phyloP scores from a whole-genome alignment of 2,113 vertebrate genomes.

The Entelurus aequoreus region DNA sequence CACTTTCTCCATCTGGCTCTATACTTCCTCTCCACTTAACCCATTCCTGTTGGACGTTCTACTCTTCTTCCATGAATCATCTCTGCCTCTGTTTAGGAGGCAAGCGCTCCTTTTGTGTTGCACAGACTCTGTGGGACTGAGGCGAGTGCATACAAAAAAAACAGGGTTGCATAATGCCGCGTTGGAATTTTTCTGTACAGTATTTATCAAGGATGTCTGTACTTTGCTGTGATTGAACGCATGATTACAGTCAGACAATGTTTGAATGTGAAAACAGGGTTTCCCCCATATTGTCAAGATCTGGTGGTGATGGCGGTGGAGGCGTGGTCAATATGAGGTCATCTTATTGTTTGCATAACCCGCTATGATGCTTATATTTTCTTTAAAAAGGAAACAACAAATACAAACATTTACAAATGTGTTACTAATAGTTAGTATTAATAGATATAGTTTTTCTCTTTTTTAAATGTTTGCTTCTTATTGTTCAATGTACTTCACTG shows the following conservation, averaged over 20 bases:
- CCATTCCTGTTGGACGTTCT: conserved; percentile 20
- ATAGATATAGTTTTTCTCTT: too few relatives aligned
- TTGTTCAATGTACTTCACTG: too few relatives aligned
- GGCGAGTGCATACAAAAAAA: conserved; percentile 13
- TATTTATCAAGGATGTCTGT: conserved; percentile 10
- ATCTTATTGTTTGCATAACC: too few relatives aligned
- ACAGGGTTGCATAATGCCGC: conserved; percentile 22
- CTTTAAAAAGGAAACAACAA: too few relatives aligned
- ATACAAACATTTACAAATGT: too few relatives aligned
- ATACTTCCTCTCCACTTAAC: conserved; percentile 39
- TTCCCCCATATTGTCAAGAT: too few relatives aligned
- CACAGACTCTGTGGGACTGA: conserved; percentile 17
- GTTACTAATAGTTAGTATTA: too few relatives aligned
- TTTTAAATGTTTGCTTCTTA: too few relatives aligned
- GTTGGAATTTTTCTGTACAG: conserved; percentile 18
- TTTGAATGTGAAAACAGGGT: conserved; percentile 6
- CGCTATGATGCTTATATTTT: too few relatives aligned
- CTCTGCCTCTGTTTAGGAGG: conserved; percentile 14
- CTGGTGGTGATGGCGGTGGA: too few relatives aligned
- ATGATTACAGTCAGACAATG: conserved; percentile 9
- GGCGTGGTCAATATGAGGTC: too few relatives aligned
- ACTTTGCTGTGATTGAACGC: conserved; percentile 26
- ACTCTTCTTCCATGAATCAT: conserved; percentile 42
- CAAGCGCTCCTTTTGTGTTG: conserved; percentile 27
- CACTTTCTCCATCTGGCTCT: conserved; percentile 45